Base-by-base conservation (phyloP, 2,113 vertebrate genomes). In the Dicerorhinus sumatrensis region DNA sequence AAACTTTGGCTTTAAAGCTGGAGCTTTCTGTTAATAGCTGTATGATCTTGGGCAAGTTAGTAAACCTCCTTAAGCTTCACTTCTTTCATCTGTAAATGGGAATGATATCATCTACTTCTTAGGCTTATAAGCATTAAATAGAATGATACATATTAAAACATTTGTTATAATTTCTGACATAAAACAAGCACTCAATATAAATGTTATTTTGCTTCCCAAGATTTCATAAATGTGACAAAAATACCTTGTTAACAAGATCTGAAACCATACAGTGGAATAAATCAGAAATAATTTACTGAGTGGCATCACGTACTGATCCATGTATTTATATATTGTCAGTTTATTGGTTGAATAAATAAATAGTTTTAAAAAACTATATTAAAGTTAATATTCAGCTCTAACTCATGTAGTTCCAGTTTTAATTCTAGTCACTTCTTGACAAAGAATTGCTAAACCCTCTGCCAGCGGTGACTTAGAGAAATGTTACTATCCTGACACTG, bases 191-290 rank as follows among this genome's bases (percentile, higher is more conserved):
- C 21, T 88, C 46, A 80, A 3, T 56, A 13, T 63, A 79, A 93
- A 86, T 92, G 51, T 54, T 86, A 3, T 67, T 94, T 94, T 86
- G 27, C 46, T 76, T 93, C 70, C 46, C 2, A 67, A 33, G 81
- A 62, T n/a, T 93, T 91, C 27, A 88, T 88, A 95, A 84, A 72
- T 85, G 33, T 85, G 31, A 86, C 46, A 96, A 93, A 96, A 96
- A 91, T 83, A 93, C 63, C 69, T 89, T 89, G 13, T 54, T 93
- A 90, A 94, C 13, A 88, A 88, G 75, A 42, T 87, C 17, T 63
- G 69, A 91, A 94, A 63, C 27, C 31, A 36, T 85, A 70, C 17
- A 31, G 56, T 67, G 9, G 39, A 73, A 72, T 82, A 93, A 67
- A 82, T 92, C 46, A 67, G 46, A 93, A 91, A 70, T 70, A 88